A percentile compares a stretch with the other conserved stretches of the same genome.
Evolutionary conservation across 1,140 invertebrate genomes (phyloP).

Genomic region (Ridgeia piscesae): DNA sequence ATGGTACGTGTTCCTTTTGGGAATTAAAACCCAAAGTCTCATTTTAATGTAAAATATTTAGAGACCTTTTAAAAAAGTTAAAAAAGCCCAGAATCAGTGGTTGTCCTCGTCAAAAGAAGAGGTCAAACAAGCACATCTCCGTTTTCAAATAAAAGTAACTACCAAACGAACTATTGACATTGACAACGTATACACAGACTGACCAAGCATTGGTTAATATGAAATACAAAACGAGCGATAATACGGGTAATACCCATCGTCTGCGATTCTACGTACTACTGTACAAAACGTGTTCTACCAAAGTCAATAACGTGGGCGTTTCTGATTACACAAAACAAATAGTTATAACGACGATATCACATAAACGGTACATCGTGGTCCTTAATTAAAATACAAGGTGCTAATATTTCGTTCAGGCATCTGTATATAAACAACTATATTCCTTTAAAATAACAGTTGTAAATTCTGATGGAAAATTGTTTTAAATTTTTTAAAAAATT

Average conservation of each 20-base stretch:
- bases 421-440: not conserved
- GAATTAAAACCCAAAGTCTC: not conserved
- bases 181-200: not conserved
- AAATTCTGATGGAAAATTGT: not conserved
- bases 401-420: not conserved
- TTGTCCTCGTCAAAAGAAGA: not conserved
- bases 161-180: not conserved
- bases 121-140: too few species aligned
- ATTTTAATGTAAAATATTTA: not conserved
- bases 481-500: not conserved
- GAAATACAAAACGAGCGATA: not conserved
- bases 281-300: not conserved
- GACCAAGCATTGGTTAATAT: not conserved
- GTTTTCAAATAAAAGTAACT: too few species aligned
- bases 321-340: not conserved
- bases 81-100: not conserved
- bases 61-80: not conserved
- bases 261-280: not conserved
- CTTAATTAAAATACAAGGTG: constrained; percentile 2
- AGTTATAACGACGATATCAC: not conserved
- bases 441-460: not conserved
- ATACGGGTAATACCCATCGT: not conserved
- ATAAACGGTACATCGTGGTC: too few species aligned
- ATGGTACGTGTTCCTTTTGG: not conserved
- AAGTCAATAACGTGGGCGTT: not conserved